Percentiles rank a stretch among this genome's conserved stretches.
These are phyloP conservation scores for Lissonota sp. DNA, from an alignment of 2,888 invertebrate genomes.

Conservation along the genomic window DNA sequence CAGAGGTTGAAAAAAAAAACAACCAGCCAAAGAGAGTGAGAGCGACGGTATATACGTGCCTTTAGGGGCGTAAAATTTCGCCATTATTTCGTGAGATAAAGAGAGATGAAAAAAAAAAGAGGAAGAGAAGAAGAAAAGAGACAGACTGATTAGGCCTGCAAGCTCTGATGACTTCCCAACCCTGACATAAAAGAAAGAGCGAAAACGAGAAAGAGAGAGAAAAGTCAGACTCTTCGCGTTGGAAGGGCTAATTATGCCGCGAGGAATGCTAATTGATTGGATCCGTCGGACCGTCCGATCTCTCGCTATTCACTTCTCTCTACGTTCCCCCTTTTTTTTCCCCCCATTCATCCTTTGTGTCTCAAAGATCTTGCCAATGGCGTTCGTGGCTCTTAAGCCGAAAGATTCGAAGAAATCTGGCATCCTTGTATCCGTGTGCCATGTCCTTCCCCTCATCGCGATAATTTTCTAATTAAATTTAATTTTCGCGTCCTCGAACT, in stretches of 20 bases:
- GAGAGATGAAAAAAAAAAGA: constrained; percentile 4
- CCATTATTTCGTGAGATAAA: constrained; percentile 35
- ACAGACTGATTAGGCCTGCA: not conserved
- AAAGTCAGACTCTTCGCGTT: constrained; percentile 30
- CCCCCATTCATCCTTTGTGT: constrained; percentile 23
- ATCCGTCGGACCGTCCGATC: constrained; percentile 60
- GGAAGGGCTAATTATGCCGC: constrained; percentile 50
- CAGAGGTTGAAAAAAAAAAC: constrained; percentile 6
- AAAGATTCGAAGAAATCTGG: too few species aligned
- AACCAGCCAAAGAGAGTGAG: constrained; percentile 26
- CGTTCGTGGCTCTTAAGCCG: not conserved
- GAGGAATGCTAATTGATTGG: constrained; percentile 62
- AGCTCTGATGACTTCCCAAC: too few species aligned
- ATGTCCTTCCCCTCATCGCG: not conserved
- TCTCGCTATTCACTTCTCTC: constrained; percentile 31
- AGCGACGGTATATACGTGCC: constrained; percentile 15
- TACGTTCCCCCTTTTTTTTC: not conserved
- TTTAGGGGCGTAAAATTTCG: constrained; percentile 37
- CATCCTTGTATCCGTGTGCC: not conserved
- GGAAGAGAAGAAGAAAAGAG: constrained; percentile 13
- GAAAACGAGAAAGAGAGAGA: constrained; percentile 4
- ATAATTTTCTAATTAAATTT: constrained; percentile 4
- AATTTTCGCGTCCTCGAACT: constrained; percentile 5
- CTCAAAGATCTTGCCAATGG: constrained; percentile 22
- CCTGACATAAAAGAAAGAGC: too few species aligned